Conservation (phyloP, 2,888 invertebrate species). For the Aricia artaxerxes region DNA sequence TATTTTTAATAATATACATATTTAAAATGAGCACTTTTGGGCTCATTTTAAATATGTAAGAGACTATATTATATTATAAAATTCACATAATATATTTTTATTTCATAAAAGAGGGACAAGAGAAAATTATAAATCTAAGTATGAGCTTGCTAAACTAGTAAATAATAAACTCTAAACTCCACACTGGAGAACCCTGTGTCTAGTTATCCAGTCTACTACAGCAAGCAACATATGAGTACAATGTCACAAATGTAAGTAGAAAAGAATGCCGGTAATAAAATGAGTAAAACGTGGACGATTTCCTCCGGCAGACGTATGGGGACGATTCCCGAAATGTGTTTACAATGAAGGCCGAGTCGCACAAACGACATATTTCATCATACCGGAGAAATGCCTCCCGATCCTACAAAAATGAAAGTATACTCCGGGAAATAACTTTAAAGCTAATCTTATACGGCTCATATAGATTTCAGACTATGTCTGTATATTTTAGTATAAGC, state of each 20-base stretch:
- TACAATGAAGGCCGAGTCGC: conserved; percentile 69
- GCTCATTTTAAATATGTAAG: too few relatives aligned
- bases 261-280: conserved; percentile 61
- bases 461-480: not conserved
- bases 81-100: too few relatives aligned
- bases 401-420: conserved; percentile 62
- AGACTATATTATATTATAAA: too few relatives aligned
- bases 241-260: conserved; percentile 45
- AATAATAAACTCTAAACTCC: too few relatives aligned
- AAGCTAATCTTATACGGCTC: not conserved
- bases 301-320: conserved; percentile 59
- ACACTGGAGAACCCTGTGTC: too few relatives aligned
- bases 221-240: not conserved
- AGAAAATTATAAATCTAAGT: too few relatives aligned
- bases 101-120: too few relatives aligned
- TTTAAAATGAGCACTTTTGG: too few relatives aligned
- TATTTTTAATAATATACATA: too few relatives aligned
- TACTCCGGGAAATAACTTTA: conserved; percentile 53
- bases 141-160: too few relatives aligned
- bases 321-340: conserved; percentile 76
- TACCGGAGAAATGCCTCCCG: conserved; percentile 65
- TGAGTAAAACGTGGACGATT: conserved; percentile 62
- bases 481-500: not conserved
- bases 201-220: too few relatives aligned
- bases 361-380: conserved; percentile 74